These are phyloP conservation scores for Dallia pectoralis DNA, from an alignment of 2,797 vertebrate genomes.

Conservation along the genomic window DNA sequence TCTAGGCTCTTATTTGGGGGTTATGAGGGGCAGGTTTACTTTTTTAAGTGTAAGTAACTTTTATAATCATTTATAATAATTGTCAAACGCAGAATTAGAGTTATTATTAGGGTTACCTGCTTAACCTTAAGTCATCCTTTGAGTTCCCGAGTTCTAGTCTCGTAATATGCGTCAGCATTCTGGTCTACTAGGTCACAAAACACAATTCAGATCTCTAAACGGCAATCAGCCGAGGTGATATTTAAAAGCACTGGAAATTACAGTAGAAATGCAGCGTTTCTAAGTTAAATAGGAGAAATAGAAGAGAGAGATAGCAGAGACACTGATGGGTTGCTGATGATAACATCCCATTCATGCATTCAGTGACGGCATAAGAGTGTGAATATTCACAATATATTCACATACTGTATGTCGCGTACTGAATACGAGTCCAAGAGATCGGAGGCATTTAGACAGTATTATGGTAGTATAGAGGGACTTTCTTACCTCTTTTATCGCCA, in stretches of 20 bases:
- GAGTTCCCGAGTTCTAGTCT: conserved; percentile 93
- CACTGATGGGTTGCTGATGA: conserved; percentile 84
- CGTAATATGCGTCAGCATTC: conserved; percentile 96
- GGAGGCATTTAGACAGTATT: conserved; percentile 86
- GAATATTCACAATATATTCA: conserved; percentile 84
- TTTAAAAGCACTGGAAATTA: conserved; percentile 89
- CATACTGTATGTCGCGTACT: conserved; percentile 82
- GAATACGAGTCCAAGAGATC: conserved; percentile 81
- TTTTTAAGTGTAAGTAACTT: conserved; percentile 99
- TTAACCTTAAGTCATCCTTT: conserved; percentile 99
- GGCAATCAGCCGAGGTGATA: conserved; percentile 85
- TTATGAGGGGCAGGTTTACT: conserved; percentile 96
- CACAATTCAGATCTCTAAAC: conserved; percentile 91
- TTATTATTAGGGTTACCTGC: conserved; percentile 99
- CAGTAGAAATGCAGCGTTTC: conserved; percentile 85
- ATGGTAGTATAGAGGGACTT: conserved; percentile 80
- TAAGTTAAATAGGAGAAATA: conserved; percentile 82
- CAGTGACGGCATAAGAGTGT: conserved; percentile 85
- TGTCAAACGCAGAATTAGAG: conserved; percentile 91
- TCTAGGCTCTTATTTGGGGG: conserved; percentile 85
- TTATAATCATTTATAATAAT: conserved; percentile 82
- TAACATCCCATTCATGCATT: conserved; percentile 77
- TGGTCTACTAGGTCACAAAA: conserved; percentile 98
- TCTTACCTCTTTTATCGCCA: conserved; percentile 99
- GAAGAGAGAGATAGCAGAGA: conserved; percentile 83